Conservation (phyloP, 2,888 invertebrate species). For the Xanthorhoe spadicearia region DNA sequence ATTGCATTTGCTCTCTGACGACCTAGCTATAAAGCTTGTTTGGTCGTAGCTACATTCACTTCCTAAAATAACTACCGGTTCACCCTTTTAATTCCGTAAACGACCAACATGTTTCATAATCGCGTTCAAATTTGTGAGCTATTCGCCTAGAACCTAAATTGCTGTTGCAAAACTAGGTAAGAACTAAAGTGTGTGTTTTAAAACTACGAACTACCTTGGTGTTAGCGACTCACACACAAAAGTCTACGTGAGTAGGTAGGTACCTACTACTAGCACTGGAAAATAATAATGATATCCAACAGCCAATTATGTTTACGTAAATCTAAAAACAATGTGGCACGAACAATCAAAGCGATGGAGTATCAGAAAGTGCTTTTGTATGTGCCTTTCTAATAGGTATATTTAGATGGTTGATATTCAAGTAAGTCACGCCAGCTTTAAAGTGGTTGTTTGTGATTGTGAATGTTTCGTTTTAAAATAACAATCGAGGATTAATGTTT, state of each 20-base stretch:
- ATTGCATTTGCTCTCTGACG: not conserved
- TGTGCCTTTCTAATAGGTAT: slow-evolving; percentile 34
- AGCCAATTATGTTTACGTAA: slow-evolving; percentile 22
- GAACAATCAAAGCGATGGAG: slow-evolving; percentile 34
- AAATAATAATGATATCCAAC: slow-evolving; percentile 20
- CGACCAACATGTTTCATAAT: slow-evolving; percentile 25
- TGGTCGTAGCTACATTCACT: slow-evolving; percentile 41
- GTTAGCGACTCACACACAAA: not conserved
- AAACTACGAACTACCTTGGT: slow-evolving; percentile 8
- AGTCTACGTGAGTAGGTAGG: not conserved
- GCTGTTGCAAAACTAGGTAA: slow-evolving; percentile 49
- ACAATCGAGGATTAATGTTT: not conserved
- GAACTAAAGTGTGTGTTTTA: slow-evolving; percentile 9
- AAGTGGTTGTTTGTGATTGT: slow-evolving; percentile 7
- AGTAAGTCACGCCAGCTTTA: slow-evolving; percentile 31
- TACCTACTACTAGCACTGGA: not conserved
- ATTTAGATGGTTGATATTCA: slow-evolving; percentile 22
- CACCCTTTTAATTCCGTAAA: slow-evolving; percentile 47
- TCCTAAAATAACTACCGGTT: slow-evolving; percentile 50
- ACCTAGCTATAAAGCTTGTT: slow-evolving; percentile 13
- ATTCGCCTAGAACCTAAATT: slow-evolving; percentile 51
- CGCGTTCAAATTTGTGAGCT: slow-evolving; percentile 31
- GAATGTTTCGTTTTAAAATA: not conserved
- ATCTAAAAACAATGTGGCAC: slow-evolving; percentile 35
- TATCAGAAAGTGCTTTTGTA: slow-evolving; percentile 37